Base-by-base conservation (phyloP, 2,888 invertebrate species). In the Lycocerus yunnanus region DNA sequence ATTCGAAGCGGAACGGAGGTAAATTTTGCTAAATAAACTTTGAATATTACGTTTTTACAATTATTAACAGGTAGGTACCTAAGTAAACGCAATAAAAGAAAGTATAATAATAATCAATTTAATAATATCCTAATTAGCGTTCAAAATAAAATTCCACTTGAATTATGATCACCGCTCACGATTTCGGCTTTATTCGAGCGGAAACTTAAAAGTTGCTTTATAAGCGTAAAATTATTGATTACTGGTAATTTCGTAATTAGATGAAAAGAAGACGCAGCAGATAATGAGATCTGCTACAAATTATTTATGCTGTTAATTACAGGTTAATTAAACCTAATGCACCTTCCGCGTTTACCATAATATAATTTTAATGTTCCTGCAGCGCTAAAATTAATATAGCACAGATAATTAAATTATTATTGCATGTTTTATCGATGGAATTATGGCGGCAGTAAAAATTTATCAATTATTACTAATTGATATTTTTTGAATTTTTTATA, bases 271-370 rank as follows among this genome's bases (percentile, higher is more conserved):
- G 43, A 43, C 43, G 43, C 43, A n/a, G 43, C n/a, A 43, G 43
- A 43, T 43, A 43, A 43, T 43, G 8, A 43, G 43, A 60, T 60
- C 60, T 66, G 58, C 66, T 58, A 15, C 69, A 70, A 72, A 74
- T 76, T 77, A 78, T 78, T 78, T 78, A 76, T 76, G 59, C 69
- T 74, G 68, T 71, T 76, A 78, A 78, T 78, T 74, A 76, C 70
- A 71, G 72, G 75, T 76, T 78, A 78, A 78, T 78, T 78, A 78
- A 78, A 69, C 74, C 67, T 74, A 74, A 70, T 78, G 78, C 74
- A 76, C 72, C 76, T 78, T 76, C 74, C 77, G 68, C 72, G 72
- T 72, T 68, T 69, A 60, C 66, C 59, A 58, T 77, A 75, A 77
- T 77, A 73, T 71, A 75, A 77, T 77, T 77, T 77, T 77, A 77